Conservation (phyloP, 2,888 invertebrate genomes). For the Eupithecia insigniata region DNA sequence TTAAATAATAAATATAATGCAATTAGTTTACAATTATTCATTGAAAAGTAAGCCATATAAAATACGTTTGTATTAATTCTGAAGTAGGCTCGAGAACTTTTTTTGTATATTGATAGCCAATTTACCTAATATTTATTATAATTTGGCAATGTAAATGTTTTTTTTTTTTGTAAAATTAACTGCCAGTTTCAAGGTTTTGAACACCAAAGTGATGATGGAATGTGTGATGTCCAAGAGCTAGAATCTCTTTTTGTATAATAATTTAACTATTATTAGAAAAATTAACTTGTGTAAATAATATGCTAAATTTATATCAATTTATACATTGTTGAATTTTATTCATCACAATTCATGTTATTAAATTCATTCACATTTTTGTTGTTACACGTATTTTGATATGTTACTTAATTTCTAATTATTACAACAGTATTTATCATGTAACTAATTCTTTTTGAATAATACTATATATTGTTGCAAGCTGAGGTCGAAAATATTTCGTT, state of each 20-base stretch:
- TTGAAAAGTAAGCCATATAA: not conserved
- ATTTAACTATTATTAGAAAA: slow-evolving; percentile 27
- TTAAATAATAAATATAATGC: not conserved
- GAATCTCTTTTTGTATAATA: slow-evolving; percentile 44
- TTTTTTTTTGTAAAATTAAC: slow-evolving; percentile 60
- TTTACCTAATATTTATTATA: slow-evolving; percentile 64
- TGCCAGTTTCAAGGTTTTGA: slow-evolving; percentile 79
- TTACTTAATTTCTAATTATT: slow-evolving; percentile 2
- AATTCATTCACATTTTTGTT: slow-evolving; percentile 7
- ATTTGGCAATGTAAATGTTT: slow-evolving; percentile 62
- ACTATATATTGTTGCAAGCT: slow-evolving; percentile 2
- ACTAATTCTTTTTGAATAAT: not conserved
- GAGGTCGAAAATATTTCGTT: not conserved
- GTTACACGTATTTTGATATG: slow-evolving; percentile 2
- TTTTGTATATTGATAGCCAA: slow-evolving; percentile 65
- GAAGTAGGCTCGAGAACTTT: slow-evolving; percentile 46
- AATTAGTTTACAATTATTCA: not conserved
- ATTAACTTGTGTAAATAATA: slow-evolving; percentile 27
- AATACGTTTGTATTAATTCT: slow-evolving; percentile 5
- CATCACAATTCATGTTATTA: slow-evolving; percentile 13
- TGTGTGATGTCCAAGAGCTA: slow-evolving; percentile 61
- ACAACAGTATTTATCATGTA: not conserved
- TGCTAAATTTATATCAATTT: slow-evolving; percentile 20
- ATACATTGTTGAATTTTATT: slow-evolving; percentile 15
- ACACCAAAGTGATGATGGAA: slow-evolving; percentile 69